Percentiles rank a stretch among this genome's conserved stretches.
Evolutionary conservation across 2,797 vertebrate genomes (phyloP).

Genomic region (Chelidonichthys spinosus): DNA sequence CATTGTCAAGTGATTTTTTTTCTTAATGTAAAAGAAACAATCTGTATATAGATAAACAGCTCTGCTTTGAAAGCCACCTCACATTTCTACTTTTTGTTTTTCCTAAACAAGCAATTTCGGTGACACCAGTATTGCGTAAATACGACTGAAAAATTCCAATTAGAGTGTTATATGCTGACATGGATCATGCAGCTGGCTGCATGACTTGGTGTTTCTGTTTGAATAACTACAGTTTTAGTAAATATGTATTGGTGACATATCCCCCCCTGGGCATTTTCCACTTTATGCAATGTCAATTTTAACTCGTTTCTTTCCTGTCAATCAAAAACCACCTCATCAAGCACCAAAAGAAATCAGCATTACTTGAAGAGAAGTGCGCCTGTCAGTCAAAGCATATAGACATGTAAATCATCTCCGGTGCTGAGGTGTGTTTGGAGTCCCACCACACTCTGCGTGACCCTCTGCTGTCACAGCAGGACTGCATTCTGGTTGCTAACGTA

Average conservation of each 20-base stretch:
- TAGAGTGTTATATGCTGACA: constrained; percentile 41
- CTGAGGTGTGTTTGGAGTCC: constrained; percentile 68
- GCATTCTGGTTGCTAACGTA: constrained; percentile 65
- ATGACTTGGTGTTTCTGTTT: constrained; percentile 54
- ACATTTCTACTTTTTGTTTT: constrained; percentile 4
- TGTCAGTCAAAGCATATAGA: constrained; percentile 72
- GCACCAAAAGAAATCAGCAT: constrained; percentile 35
- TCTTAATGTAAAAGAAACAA: constrained; percentile 17
- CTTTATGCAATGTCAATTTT: constrained; percentile 50
- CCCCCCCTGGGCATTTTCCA: constrained; percentile 33
- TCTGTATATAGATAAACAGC: constrained; percentile 40
- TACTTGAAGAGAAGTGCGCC: constrained; percentile 42
- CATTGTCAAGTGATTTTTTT: constrained; percentile 14
- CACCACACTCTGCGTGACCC: constrained; percentile 77
- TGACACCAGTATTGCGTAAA: constrained; percentile 17
- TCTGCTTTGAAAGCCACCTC: constrained; percentile 38
- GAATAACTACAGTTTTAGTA: constrained; percentile 45
- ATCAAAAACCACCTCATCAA: constrained; percentile 62
- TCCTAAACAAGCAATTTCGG: constrained; percentile 29
- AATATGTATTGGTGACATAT: constrained; percentile 54
- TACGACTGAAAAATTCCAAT: constrained; percentile 38
- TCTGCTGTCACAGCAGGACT: constrained; percentile 73
- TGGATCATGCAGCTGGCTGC: constrained; percentile 26
- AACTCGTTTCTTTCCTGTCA: constrained; percentile 67
- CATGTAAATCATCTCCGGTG: constrained; percentile 64